phyloP scores from a whole-genome alignment of 2,888 invertebrate species.

The Oscheius onirici region DNA sequence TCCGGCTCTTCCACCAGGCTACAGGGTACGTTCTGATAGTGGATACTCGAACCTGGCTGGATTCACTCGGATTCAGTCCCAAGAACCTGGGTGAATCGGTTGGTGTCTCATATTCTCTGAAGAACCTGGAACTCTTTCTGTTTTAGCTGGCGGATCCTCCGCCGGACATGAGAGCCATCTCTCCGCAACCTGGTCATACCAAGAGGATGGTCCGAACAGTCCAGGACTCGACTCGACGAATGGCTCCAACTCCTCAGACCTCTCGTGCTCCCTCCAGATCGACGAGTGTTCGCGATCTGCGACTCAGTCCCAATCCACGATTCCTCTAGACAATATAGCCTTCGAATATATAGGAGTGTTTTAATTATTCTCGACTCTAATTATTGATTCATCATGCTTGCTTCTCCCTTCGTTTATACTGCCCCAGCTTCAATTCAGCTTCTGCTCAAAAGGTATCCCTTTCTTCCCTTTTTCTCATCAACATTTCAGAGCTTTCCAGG shows the following conservation, averaged over 20 bases:
- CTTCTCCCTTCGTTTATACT: conserved; percentile 11
- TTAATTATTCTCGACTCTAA: conserved; percentile 22
- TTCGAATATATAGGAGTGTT: conserved; percentile 12
- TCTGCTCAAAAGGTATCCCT: conserved; percentile 17
- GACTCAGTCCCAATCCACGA: conserved; percentile 47
- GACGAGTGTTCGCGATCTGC: conserved; percentile 30
- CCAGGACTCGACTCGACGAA: conserved; percentile 40
- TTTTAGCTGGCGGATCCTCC: conserved; percentile 52
- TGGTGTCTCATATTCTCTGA: no score
- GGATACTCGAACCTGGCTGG: not conserved
- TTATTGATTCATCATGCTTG: conserved; percentile 22
- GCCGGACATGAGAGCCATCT: conserved; percentile 51
- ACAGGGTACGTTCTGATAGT: conserved; percentile 52
- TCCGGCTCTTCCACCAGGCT: conserved; percentile 67
- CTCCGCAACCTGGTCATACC: conserved; percentile 61
- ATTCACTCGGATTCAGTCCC: not conserved
- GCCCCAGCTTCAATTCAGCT: conserved; percentile 26
- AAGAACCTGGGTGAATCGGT: not conserved
- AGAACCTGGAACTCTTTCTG: no score
- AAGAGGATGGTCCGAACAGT: conserved; percentile 59
- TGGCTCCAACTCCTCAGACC: conserved; percentile 20
- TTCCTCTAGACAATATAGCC: conserved; percentile 20
- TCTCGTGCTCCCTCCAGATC: conserved; percentile 40
- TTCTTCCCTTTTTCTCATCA: not conserved
- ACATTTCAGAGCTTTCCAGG: conserved; percentile 22